Percentiles rank a stretch among this genome's conserved stretches.
These are phyloP conservation scores for Leptopilina drosophilae DNA, from an alignment of 2,888 invertebrate species.

Conservation along the genomic window DNA sequence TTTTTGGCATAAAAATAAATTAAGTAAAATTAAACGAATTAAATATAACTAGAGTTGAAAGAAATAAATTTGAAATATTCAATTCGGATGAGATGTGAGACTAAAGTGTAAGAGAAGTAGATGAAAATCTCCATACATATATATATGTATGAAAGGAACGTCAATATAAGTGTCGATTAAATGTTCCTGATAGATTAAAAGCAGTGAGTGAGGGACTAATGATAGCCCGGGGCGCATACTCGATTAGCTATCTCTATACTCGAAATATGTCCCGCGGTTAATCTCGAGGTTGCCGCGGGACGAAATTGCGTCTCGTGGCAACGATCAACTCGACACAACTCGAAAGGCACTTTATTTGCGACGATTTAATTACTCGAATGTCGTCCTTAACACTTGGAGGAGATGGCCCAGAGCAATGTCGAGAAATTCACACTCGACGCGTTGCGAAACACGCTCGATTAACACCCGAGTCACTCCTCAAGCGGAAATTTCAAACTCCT, in stretches of 20 bases:
- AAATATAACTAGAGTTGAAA: too few relatives aligned
- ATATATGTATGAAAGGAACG: background rate
- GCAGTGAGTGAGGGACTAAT: too few relatives aligned
- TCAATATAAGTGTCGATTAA: too few relatives aligned
- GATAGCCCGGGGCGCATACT: too few relatives aligned
- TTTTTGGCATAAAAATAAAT: background rate
- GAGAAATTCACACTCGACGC: slow-evolving; percentile 34
- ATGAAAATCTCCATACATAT: background rate
- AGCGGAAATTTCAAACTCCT: background rate
- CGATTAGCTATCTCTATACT: too few relatives aligned
- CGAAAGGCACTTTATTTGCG: slow-evolving; percentile 71
- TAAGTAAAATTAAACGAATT: background rate
- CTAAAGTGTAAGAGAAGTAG: too few relatives aligned
- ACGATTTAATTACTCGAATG: slow-evolving; percentile 73
- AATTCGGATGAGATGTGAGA: too few relatives aligned
- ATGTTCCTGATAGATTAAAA: too few relatives aligned
- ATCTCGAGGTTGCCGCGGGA: slow-evolving; percentile 59
- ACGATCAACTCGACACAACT: slow-evolving; percentile 49
- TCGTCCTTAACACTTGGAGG: slow-evolving; percentile 50
- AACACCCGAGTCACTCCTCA: slow-evolving; percentile 27
- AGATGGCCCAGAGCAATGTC: slow-evolving; percentile 43
- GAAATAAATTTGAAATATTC: too few relatives aligned
- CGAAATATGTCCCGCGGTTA: slow-evolving; percentile 53
- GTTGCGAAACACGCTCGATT: slow-evolving; percentile 39
- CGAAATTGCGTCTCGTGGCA: slow-evolving; percentile 55